Evolutionary conservation across 2,797 vertebrate genomes (phyloP).

Genomic region (Brachyrhaphis roseni): DNA sequence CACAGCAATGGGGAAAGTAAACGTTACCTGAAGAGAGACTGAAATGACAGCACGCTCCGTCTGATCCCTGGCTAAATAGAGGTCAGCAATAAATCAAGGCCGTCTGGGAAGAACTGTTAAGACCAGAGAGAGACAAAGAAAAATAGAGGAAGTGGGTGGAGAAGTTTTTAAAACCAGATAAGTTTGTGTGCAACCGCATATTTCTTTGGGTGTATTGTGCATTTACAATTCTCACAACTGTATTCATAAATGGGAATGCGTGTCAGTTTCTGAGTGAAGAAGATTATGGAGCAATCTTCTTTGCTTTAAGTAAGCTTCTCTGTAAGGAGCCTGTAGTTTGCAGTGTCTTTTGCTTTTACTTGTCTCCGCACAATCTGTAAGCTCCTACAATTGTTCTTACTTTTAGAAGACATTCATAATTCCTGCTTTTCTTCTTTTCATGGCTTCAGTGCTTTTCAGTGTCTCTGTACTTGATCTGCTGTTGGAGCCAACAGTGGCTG

Average conservation of each 20-base stretch:
- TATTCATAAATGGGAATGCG: slow-evolving; percentile 18
- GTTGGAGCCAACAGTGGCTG: slow-evolving; percentile 48
- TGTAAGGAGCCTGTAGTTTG: slow-evolving; percentile 28
- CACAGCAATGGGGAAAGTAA: slow-evolving; percentile 62
- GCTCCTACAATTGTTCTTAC: slow-evolving; percentile 1
- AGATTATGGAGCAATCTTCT: slow-evolving; percentile 50
- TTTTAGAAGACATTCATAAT: not conserved
- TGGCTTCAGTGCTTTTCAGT: slow-evolving; percentile 14
- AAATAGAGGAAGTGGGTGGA: not conserved
- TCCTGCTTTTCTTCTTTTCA: slow-evolving; percentile 2
- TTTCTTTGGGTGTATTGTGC: slow-evolving; percentile 17
- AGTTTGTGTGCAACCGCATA: slow-evolving; percentile 1
- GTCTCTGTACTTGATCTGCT: slow-evolving; percentile 23
- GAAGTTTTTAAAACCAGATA: slow-evolving; percentile 34
- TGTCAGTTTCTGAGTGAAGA: slow-evolving; percentile 21
- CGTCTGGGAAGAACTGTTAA: slow-evolving; percentile 57
- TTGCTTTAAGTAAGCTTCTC: slow-evolving; percentile 51
- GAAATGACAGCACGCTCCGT: slow-evolving; percentile 67
- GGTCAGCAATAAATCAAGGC: slow-evolving; percentile 72
- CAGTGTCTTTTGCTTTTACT: slow-evolving; percentile 19
- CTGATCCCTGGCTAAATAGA: slow-evolving; percentile 73
- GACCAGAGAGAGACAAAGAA: slow-evolving; percentile 35
- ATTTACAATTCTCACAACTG: slow-evolving; percentile 23
- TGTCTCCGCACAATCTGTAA: slow-evolving; percentile 19
- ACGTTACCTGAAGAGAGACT: slow-evolving; percentile 65